phyloP scores from a whole-genome alignment of 2,888 invertebrate species.

The Listrodromus nycthemerus region DNA sequence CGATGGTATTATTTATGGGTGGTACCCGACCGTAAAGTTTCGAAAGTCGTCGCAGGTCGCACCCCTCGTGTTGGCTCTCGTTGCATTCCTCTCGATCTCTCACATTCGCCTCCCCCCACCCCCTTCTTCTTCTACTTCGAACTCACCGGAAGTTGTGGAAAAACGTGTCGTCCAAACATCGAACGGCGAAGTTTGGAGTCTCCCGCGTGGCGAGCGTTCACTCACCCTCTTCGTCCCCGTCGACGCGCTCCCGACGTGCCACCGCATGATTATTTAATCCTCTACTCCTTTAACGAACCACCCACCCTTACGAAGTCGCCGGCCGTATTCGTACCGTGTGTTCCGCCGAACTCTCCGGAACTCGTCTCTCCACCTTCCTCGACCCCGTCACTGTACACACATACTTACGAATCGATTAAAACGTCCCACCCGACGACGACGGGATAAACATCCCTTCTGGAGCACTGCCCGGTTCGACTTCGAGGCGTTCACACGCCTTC shows the following conservation, averaged over 20 bases:
- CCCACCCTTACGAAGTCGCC: not conserved
- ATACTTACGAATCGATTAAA: constrained; percentile 78
- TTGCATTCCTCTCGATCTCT: constrained; percentile 58
- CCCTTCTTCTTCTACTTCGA: not conserved
- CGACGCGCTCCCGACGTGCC: constrained; percentile 50
- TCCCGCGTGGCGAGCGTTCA: constrained; percentile 30
- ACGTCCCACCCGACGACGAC: constrained; percentile 68
- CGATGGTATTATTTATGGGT: constrained; percentile 68
- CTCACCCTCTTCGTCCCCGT: constrained; percentile 29
- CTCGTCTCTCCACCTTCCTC: constrained; percentile 9
- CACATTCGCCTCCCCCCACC: constrained; percentile 14
- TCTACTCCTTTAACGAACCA: constrained; percentile 21
- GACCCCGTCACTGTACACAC: constrained; percentile 13
- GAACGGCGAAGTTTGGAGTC: constrained; percentile 62
- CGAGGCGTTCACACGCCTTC: constrained; percentile 17
- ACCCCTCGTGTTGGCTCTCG: constrained; percentile 64
- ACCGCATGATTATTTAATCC: constrained; percentile 65
- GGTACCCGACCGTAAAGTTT: constrained; percentile 66
- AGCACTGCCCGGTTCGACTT: constrained; percentile 24
- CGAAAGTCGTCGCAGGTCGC: constrained; percentile 65
- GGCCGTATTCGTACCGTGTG: not conserved
- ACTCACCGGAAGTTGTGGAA: constrained; percentile 58
- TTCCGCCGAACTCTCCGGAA: not conserved
- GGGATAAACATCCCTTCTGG: constrained; percentile 76
- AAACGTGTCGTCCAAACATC: constrained; percentile 66